Evolutionary conservation across 2,888 invertebrate genomes (phyloP), one percentile per base, ranked within the genome.

Genomic region (Trichopria drosophilae): DNA sequence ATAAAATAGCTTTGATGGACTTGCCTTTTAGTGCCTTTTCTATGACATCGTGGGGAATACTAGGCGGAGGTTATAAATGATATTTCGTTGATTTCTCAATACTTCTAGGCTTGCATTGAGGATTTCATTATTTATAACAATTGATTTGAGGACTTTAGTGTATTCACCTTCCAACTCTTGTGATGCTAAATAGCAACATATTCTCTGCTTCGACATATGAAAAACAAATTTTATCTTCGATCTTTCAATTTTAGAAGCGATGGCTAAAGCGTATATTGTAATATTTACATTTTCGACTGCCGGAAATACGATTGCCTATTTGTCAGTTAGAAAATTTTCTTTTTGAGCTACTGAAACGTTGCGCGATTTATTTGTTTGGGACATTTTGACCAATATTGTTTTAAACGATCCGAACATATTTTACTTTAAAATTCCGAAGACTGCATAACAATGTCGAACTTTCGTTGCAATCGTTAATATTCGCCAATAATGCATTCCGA

Each of bases 21-120:
- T n/a, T n/a, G n/a, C n/a, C n/a, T n/a, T n/a, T n/a, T n/a, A n/a
- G n/a, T n/a, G n/a, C n/a, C n/a, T n/a, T n/a, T n/a, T n/a, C n/a
- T n/a, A n/a, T 48, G 15, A 46, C 26, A 2, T n/a, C 31, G 36
- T 61, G 44, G 3, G 59, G 59, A 4, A 59, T 61, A 1, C 57
- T 48, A 3, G 60, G 58, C 55, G 55, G 0, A 57, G 53, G 29
- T 60, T 63, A 6, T 53, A 61, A 0, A 58, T 6, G 0, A 58
- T 51, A 1, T 52, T 31, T 26, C 56, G 34, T 37, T 55, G 22
- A 6, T 24, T 26, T 51, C 50, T 48, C 0, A 36, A 36, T 9
- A 55, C 28, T 1, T 57, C 42, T 1, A 57, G 58, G 29, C 46
- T 42, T 1, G 58, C 51, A 10, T 28, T 20, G 0, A 58, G 34